Base-by-base conservation (phyloP, 1,140 invertebrate species). In the Diabrotica undecimpunctata region DNA sequence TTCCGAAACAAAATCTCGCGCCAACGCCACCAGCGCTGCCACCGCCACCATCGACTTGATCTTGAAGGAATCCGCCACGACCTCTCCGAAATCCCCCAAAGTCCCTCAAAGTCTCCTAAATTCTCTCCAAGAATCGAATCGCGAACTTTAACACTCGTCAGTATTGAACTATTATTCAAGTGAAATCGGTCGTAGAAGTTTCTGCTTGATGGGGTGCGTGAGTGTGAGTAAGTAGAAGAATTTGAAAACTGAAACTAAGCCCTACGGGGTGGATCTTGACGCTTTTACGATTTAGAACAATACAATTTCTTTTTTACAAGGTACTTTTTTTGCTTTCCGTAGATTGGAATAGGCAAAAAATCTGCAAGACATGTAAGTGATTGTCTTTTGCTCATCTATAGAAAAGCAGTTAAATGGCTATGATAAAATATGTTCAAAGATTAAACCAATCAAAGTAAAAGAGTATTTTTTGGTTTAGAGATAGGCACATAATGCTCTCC, bases 121-220 rank as follows among this genome's bases (percentile, higher is more conserved):
- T 38, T 41, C 39, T 25, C 14, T 61, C 59, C 59, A 12, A 38
- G 46, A 60, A 60, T 60, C 58, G 58, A 60, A 13, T 60, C 70
- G 66, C 65, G 64, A 72, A 73, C 70, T 73, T 73, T 73, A 70
- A 70, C 72, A 73, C 72, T 73, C 64, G 62, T 68, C 65, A 69
- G 67, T 72, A 72, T 74, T 70, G 71, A 73, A 66, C 73, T 74
- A 75, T 75, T 75, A 72, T 74, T 75, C 73, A 75, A 70, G 73
- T 75, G 72, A 73, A 75, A 75, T 75, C 73, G 74, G 64, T 73
- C 73, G 73, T 73, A 67, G 73, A 73, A 57, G 73, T 62, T 75
- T 75, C 72, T 73, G 72, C 70, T 71, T 74, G 73, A 72, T 69
- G 61, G 72, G 65, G 59, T 71, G 68, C 62, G 67, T 70, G 69